Evolutionary conservation across 2,888 invertebrate genomes (phyloP), one percentile per base, ranked within the genome.

Genomic region (Rhopalosiphum nymphaeae): DNA sequence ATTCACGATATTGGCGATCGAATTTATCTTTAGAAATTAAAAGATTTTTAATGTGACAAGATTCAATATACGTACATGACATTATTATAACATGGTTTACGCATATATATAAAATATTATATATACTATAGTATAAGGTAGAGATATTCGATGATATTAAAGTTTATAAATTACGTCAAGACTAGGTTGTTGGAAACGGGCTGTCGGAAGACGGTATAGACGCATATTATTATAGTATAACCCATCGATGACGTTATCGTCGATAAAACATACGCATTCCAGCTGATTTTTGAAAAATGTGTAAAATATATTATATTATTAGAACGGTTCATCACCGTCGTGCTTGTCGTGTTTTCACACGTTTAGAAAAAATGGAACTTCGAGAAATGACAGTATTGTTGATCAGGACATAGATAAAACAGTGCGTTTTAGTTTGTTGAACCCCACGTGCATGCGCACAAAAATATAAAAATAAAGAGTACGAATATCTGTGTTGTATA

Each of bases 111-210:
- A 61, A 29, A 61, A 26, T 61, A 29, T 4, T n/a, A 78, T 78
- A n/a, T 7, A 21, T 78, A 78, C 16, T 36, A 21, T 36, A 21
- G 3, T 36, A 36, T 21, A 9, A 78, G 36, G 78, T 78, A 78
- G 3, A 86, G 3, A 49, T 86, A 49, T 86, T 86, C 16, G 16
- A 1, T 44, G 13, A 46, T 46, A 46, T 46, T 46, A 67, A 89
- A 78, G n/a, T 67, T 67, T 90, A 49, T 78, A 90, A 67, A 67
- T 67, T 78, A 90, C 57, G 36, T 67, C 57, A 61, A 89, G 61
- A 89, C 46, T 61, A 13, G n/a, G 21, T 4, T 36, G 46, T 4
- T 4, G 9, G 42, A 88, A 88, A 56, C 56, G 53, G 53, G 1
- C 49, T 46, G 57, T 46, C n/a, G 61, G 46, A 90, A 90, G 46